These are phyloP conservation scores for Conops quadrifasciatus DNA, from an alignment of 2,888 invertebrate genomes.

Conservation along the genomic window DNA sequence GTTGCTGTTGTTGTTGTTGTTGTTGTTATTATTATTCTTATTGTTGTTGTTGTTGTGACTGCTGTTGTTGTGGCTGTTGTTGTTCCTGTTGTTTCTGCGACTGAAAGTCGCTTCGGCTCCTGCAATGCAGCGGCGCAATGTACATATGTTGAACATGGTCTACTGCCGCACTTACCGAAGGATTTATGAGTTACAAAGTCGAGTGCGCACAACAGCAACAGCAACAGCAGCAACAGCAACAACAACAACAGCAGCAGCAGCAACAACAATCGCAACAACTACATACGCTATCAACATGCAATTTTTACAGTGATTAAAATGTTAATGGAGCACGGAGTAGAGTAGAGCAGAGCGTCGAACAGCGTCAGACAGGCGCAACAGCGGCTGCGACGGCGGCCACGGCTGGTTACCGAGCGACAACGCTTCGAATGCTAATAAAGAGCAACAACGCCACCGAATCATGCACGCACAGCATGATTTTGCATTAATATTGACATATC, in stretches of 20 bases:
- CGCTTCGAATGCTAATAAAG: neutral
- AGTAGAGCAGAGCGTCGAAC: neutral
- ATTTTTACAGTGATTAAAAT: conserved; percentile 25
- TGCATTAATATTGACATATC: conserved; percentile 31
- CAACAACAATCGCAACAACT: neutral
- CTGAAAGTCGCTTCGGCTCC: neutral
- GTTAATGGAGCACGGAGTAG: conserved; percentile 9
- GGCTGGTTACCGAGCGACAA: neutral
- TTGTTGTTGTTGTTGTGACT: neutral
- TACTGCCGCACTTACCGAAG: conserved; percentile 51
- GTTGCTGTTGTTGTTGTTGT: neutral
- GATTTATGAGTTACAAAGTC: conserved; percentile 59
- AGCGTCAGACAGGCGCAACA: neutral
- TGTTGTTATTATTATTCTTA: neutral
- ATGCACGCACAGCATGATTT: conserved; percentile 30
- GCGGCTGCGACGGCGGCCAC: neutral
- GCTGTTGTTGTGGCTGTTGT: conserved; percentile 10
- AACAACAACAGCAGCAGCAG: neutral
- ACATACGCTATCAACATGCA: neutral
- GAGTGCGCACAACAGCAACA: conserved; percentile 23
- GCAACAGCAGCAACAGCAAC: conserved; percentile 5
- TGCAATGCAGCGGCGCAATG: conserved; percentile 18
- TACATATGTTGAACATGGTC: conserved; percentile 46
- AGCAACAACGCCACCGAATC: neutral
- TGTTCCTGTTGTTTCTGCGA: neutral